Evolutionary conservation across 2,888 invertebrate genomes (phyloP), one percentile per base, ranked within the genome.

Genomic region (Gastrophysa polygoni): DNA sequence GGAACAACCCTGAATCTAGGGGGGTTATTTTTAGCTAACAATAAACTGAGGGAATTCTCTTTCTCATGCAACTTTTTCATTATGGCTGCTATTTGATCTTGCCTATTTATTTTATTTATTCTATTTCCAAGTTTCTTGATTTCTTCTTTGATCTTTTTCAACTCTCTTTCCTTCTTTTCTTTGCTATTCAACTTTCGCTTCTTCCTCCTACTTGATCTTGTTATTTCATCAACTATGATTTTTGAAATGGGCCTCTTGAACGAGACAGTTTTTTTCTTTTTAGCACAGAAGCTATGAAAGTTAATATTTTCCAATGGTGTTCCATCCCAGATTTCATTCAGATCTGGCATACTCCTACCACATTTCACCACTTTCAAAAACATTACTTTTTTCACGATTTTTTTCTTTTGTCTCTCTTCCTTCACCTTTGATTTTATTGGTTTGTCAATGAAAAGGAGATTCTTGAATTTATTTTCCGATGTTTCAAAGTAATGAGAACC

Each of bases 1-100:
- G 67, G 38, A 47, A 61, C 18, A 28, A 61, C 58, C 46, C 47
- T 65, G 56, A 68, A 68, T 55, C 51, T 61, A 2, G 65, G 65
- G 17, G 43, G 52, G 7, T 47, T 43, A 48, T 21, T 56, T 46
- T 57, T 57, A 17, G 58, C 51, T 16, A 68, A 8, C 29, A 56
- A 24, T 18, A 65, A 10, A 48, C 48, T 55, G 1, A 68, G 54
- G 18, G 56, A 18, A 24, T 60, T 61, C 55, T 65, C 65, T 44
- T 63, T 68, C 14, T 57, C 20, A 24, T 65, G 63, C 5, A 61
- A 28, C 51, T 63, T 67, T 61, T 28, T 63, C 44, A 64, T 59
- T 18, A 63, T 61, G 21, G 54, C 52, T 34, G 48, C 18, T 8
- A 67, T 48, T 14, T 64, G 63, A 48, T 63, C 48, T 51, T 47